Base-by-base conservation (phyloP, 1,140 invertebrate genomes). In the Plectrocnemia conspersa region DNA sequence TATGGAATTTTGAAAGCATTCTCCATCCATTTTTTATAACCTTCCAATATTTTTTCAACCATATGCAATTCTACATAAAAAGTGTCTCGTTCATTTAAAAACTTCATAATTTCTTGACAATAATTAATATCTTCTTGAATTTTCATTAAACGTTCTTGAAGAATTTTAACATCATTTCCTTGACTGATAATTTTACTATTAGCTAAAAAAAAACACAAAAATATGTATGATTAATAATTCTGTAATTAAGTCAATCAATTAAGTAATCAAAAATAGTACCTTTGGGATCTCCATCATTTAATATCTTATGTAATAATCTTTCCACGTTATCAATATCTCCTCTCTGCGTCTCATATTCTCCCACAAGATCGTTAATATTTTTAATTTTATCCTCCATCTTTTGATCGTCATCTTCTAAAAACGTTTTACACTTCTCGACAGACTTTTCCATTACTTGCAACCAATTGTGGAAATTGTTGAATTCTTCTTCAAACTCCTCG, bases 401-500 rank as follows among this genome's bases (percentile, higher is more conserved):
- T 13, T 49, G 35, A 25, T 54, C 27, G 4, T 57, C 59, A 25
- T 45, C 38, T 24, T 54, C 59, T 21, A 61, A 25, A 32, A 46
- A 27, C 7, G 3, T 27, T 21, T 61, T 56, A 40, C 59, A 61
- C 18, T 61, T 57, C 16, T 57, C 54, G 4, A 46, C 13, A 7
- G 59, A 56, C 32, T 57, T 61, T 36, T 56, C 59, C 45, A 61
- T 57, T 15, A 57, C 32, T 53, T 60, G 58, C 11, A 60, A 24
- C 58, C 49, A 60, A 42, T 79, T 77, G 45, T 75, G 72, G 1
- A 82, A 63, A 62, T 74, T 71, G 45, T 72, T 71, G 38, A 80
- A 54, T 16, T 74, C 71, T 4, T 69, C 59, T 27, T 83, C 74
- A 65, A 81, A 81, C 61, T 83, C 80, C 52, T 72, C 68, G 45